Percentiles rank a stretch among this genome's conserved stretches.
Evolutionary conservation across 2,888 invertebrate species (phyloP).

Genomic region (Ormyrus labotus): DNA sequence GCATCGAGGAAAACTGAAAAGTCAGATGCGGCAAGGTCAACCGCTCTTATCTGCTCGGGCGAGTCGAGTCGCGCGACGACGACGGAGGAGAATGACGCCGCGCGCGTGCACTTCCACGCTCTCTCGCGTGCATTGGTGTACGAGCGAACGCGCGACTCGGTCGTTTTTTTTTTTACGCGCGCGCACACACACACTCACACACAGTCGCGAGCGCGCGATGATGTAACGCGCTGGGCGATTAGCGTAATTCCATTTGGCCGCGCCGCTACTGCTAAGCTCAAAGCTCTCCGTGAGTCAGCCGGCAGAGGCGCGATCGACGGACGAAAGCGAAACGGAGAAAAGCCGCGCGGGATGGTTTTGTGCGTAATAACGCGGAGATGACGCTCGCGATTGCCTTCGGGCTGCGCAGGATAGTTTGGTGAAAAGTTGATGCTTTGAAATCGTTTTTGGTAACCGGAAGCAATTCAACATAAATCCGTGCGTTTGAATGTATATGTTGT

Average conservation of each 20-base stretch:
- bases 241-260: constrained; percentile 50
- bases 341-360: no score
- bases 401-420: background rate
- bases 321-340: no score
- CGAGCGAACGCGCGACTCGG: background rate
- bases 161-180: constrained; percentile 24
- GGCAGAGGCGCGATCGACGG: no score
- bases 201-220: background rate
- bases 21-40: constrained; percentile 62
- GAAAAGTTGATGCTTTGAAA: no score
- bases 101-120: constrained; percentile 34
- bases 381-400: background rate
- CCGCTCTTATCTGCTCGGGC: constrained; percentile 61
- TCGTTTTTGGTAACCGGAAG: no score
- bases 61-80: constrained; percentile 65
- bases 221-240: constrained; percentile 50
- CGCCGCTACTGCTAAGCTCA: no score
- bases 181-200: no score
- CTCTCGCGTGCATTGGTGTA: constrained; percentile 20
- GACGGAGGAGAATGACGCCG: constrained; percentile 57
- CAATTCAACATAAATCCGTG: no score
- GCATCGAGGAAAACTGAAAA: constrained; percentile 40
- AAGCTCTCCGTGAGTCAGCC: no score
- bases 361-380: background rate
- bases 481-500: no score